phyloP scores from a whole-genome alignment of 2,113 vertebrate species.

The Saimiri boliviensis region DNA sequence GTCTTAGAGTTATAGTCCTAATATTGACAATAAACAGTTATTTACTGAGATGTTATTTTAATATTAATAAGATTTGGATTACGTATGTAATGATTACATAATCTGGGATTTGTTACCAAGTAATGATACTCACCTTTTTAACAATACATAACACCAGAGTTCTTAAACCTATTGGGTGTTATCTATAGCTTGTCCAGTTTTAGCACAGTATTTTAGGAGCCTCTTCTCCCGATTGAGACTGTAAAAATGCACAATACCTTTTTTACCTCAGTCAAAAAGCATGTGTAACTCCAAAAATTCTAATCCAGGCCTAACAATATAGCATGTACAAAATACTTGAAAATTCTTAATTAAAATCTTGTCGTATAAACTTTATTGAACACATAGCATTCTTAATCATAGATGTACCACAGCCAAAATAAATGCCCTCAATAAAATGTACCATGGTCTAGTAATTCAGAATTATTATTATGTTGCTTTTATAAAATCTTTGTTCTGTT shows the following conservation, averaged over 20 bases:
- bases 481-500: background rate
- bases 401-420: background rate
- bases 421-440: conserved; percentile 14
- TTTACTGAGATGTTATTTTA: conserved; percentile 4
- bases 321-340: background rate
- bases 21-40: conserved; percentile 28
- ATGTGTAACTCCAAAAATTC: background rate
- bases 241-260: background rate
- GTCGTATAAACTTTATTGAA: conserved; percentile 39
- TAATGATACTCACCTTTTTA: background rate
- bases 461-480: background rate
- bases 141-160: background rate
- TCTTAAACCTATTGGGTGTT: background rate
- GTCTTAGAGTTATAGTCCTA: background rate
- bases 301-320: background rate
- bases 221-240: background rate
- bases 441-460: background rate
- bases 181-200: background rate
- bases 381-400: background rate
- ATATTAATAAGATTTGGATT: background rate
- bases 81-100: background rate
- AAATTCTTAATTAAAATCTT: conserved; percentile 62
- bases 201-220: background rate
- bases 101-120: conserved; percentile 11
- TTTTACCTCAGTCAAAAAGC: background rate